Evolutionary conservation across 1,140 invertebrate genomes (phyloP), one percentile per base, ranked within the genome.

Genomic region (Pristionchus pacificus): DNA sequence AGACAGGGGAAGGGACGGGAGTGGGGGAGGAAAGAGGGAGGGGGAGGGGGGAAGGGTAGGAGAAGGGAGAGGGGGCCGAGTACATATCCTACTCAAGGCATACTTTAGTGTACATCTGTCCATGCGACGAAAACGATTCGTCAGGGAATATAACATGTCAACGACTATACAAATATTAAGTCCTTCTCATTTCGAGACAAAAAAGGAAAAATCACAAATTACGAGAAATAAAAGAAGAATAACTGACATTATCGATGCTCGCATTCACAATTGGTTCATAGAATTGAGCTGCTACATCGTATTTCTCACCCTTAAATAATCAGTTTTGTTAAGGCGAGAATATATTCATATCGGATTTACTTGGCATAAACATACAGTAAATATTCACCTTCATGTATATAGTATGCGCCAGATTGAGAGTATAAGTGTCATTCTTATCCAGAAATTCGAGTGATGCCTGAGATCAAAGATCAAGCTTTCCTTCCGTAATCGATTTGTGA

Each of bases 181-280:
- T n/a, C n/a, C n/a, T n/a, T n/a, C n/a, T n/a, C n/a, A n/a, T n/a
- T n/a, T n/a, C n/a, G n/a, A n/a, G n/a, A n/a, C n/a, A n/a, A n/a
- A n/a, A n/a, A n/a, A n/a, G n/a, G n/a, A n/a, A n/a, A n/a, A n/a
- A n/a, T n/a, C n/a, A n/a, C n/a, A n/a, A n/a, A n/a, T n/a, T n/a
- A n/a, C n/a, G n/a, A n/a, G n/a, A n/a, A n/a, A n/a, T n/a, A n/a
- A n/a, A n/a, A n/a, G n/a, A 29, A 31, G 33, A 65, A 49, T 38
- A 2, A 83, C 84, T 82, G 76, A 87, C 91, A 85, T 95, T 93
- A 73, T 95, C 92, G 79, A 93, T 94, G 86, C 93, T 91, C 83
- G 96, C 95, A 77, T 95, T 94, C 0, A 98, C 94, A 65, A 99
- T 93, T 1, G 95, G 93, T 83, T 98, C 95, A 85, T 99, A 99